A percentile compares a stretch with the other conserved stretches of the same genome.
phyloP scores from a whole-genome alignment of 2,888 invertebrate genomes.

The Sinohyriopsis cumingii region DNA sequence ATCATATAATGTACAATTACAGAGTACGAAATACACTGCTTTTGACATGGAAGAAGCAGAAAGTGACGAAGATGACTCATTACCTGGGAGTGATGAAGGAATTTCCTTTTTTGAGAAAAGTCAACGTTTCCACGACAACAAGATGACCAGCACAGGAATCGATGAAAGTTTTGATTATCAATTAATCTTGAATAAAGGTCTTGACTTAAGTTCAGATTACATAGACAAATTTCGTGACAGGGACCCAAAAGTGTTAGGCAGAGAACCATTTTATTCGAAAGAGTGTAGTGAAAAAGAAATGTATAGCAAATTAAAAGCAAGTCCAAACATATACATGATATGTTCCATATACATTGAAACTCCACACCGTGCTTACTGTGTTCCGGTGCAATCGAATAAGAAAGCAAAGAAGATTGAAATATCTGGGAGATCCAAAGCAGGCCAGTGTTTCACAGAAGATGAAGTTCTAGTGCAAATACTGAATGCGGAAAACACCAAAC shows the following conservation, averaged over 20 bases:
- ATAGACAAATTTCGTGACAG: background rate
- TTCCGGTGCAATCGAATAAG: conserved; percentile 16
- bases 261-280: conserved; percentile 2
- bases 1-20: no score
- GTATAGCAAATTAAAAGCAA: background rate
- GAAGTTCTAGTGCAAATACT: conserved; percentile 44
- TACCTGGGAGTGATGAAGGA: no score
- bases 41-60: no score
- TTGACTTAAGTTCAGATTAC: background rate
- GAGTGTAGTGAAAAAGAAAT: conserved; percentile 1
- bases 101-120: no score
- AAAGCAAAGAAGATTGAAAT: conserved; percentile 30
- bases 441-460: conserved; percentile 42
- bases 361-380: conserved; percentile 36
- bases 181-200: background rate
- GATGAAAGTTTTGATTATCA: no score
- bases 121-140: no score
- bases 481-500: conserved; percentile 11
- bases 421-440: conserved; percentile 41
- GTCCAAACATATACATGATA: conserved; percentile 28
- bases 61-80: no score
- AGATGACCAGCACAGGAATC: no score
- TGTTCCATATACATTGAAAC: conserved; percentile 35
- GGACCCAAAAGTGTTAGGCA: background rate
- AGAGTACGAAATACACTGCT: no score